Evolutionary conservation across 2,113 vertebrate genomes (phyloP), one percentile per base, ranked within the genome.

Genomic region (Excalfactoria chinensis): DNA sequence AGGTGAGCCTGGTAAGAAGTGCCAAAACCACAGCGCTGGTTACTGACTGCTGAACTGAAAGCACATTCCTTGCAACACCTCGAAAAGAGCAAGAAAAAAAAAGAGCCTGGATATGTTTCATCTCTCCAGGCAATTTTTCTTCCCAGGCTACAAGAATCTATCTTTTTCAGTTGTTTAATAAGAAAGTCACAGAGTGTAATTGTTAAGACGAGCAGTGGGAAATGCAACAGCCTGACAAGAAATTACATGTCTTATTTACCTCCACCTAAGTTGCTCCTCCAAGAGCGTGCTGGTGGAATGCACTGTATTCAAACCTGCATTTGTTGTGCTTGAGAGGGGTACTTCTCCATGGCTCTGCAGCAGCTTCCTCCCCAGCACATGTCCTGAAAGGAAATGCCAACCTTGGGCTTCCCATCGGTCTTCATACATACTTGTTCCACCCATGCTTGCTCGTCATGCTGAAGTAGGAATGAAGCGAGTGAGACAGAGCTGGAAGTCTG

Each of bases 201-300:
- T 90, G 73, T 92, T 95, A 84, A 90, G 94, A 78, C 1, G 11
- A 95, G 78, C 14, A 0, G 60, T 93, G 75, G 86, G 70, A 91
- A 96, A 93, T 84, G 91, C 35, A 95, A 40, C 20, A 55, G 32
- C 71, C 86, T 86, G 89, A 95, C 93, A 96, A 94, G 94, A 96
- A 96, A 95, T 91, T 88, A 93, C 84, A 75, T 64, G 49, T 91
- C 95, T 97, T 94, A 94, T 82, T 91, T 90, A 90, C 87, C 72
- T 90, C 62, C 85, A 11, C 41, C 5, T 2, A 60, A 77, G 75
- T 11, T 89, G 15, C 75, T 91, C 75, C 94, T 86, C 16, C 51
- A 78, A 75, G 88, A 92, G 80, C 6, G 8, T 2, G 5, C 74
- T 23, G 22, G 15, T 51, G 82, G 48, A 78, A 44, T 53, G 17